Conservation (phyloP, 2,888 invertebrate genomes). For the Tetranychus piercei region DNA sequence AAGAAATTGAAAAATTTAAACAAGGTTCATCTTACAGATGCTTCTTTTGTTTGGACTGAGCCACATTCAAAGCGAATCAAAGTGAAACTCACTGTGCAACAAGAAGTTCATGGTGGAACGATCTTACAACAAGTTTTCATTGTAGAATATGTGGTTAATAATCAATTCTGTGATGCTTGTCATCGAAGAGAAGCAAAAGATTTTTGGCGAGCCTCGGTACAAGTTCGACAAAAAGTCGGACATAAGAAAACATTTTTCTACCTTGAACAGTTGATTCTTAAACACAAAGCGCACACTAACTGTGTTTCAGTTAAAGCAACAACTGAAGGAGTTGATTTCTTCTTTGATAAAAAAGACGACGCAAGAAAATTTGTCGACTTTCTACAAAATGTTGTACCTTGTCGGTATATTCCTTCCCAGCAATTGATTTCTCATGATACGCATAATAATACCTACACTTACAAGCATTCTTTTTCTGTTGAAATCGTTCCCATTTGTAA, state of each 20-base stretch:
- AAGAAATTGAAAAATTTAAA: constrained; percentile 75
- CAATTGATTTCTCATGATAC: constrained; percentile 91
- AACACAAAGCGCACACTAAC: constrained; percentile 76
- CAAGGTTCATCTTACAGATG: constrained; percentile 64
- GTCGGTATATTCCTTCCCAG: constrained; percentile 55
- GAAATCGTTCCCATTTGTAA: constrained; percentile 92
- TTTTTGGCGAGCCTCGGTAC: constrained; percentile 73
- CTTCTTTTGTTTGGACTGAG: constrained; percentile 95
- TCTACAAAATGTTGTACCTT: constrained; percentile 64
- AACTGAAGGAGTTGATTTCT: constrained; percentile 85
- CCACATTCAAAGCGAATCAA: constrained; percentile 94
- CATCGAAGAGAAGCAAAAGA: constrained; percentile 91
- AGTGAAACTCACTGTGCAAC: constrained; percentile 83
- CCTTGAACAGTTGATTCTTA: constrained; percentile 85
- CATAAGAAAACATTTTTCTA: constrained; percentile 96
- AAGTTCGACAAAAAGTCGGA: constrained; percentile 37
- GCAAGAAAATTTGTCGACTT: constrained; percentile 93
- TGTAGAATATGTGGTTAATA: constrained; percentile 72
- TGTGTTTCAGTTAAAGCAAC: constrained; percentile 66
- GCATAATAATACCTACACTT: constrained; percentile 86
- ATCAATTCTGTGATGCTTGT: constrained; percentile 94
- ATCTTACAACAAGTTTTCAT: constrained; percentile 83
- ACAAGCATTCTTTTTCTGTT: constrained; percentile 74
- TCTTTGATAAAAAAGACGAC: constrained; percentile 65
- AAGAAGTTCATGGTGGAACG: constrained; percentile 74